A percentile compares a stretch with the other conserved stretches of the same genome.
Evolutionary conservation across 2,888 invertebrate genomes (phyloP).

Genomic region (Cryptocephalus moraei): DNA sequence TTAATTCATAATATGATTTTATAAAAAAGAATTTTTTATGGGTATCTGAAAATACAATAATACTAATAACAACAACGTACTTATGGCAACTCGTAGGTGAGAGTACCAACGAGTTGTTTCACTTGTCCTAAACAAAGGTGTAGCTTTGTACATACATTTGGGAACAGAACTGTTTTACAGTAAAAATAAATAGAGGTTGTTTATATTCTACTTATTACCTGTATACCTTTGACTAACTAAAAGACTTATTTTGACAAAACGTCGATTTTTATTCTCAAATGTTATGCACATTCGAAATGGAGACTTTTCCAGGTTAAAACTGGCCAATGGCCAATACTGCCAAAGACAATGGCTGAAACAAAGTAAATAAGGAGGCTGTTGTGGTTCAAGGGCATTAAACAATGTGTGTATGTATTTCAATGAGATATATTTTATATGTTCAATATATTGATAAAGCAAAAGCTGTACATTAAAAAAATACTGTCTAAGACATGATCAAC

Average conservation of each 20-base stretch:
- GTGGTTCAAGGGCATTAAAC: too few relatives aligned
- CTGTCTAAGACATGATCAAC: slow-evolving; percentile 34
- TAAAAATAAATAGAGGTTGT: slow-evolving; percentile 35
- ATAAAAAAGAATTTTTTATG: slow-evolving; percentile 14
- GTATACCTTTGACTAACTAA: too few relatives aligned
- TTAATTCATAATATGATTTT: slow-evolving; percentile 26
- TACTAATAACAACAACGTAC: slow-evolving; percentile 9
- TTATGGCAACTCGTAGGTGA: slow-evolving; percentile 5
- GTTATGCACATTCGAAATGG: too few relatives aligned
- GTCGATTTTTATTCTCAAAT: too few relatives aligned
- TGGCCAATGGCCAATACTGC: too few relatives aligned
- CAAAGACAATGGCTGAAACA: too few relatives aligned
- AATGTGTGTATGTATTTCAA: not conserved
- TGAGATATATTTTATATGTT: not conserved
- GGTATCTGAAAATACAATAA: slow-evolving; percentile 4
- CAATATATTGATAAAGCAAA: slow-evolving; percentile 33
- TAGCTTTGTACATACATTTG: slow-evolving; percentile 31
- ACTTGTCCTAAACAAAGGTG: slow-evolving; percentile 15
- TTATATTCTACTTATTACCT: slow-evolving; percentile 10
- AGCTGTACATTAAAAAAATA: slow-evolving; percentile 41
- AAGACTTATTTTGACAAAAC: too few relatives aligned
- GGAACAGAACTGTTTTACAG: slow-evolving; percentile 39
- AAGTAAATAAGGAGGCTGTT: too few relatives aligned
- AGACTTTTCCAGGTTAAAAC: too few relatives aligned
- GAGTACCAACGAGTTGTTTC: slow-evolving; percentile 9